A percentile compares a stretch with the other conserved stretches of the same genome.
These are phyloP conservation scores for Notechis scutatus DNA, from an alignment of 2,113 vertebrate genomes.

Conservation along the genomic window DNA sequence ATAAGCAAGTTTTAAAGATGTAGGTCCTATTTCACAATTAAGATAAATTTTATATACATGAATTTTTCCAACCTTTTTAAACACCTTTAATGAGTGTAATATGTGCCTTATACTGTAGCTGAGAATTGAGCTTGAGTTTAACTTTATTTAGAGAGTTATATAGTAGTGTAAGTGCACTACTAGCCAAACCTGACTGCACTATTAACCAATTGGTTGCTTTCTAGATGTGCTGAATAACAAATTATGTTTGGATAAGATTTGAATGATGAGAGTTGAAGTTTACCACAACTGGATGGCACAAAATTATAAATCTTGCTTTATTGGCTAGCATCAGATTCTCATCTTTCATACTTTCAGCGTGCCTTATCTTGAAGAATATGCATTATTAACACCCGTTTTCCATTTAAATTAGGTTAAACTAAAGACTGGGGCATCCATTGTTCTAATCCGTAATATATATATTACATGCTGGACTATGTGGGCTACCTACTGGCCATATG, in stretches of 20 bases:
- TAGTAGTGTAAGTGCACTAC: not conserved
- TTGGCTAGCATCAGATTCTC: not conserved
- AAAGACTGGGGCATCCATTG: not conserved
- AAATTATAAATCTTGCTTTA: not conserved
- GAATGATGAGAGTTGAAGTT: not conserved
- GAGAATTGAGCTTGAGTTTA: not conserved
- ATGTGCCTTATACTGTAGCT: not conserved
- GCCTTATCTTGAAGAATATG: not conserved
- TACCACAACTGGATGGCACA: not conserved
- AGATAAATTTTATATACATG: not conserved
- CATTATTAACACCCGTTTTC: not conserved
- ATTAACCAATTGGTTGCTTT: not conserved
- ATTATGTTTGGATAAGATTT: not conserved
- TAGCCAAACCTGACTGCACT: not conserved
- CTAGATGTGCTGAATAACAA: not conserved
- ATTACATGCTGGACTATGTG: not conserved
- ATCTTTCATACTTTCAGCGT: not conserved
- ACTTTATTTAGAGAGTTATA: not conserved
- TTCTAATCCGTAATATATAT: not conserved
- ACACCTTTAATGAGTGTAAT: not conserved
- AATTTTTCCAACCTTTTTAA: not conserved
- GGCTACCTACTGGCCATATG: not conserved
- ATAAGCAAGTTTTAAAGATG: not conserved
- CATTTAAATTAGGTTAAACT: not conserved
- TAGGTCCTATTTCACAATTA: not conserved